Conservation (phyloP, 2,113 vertebrate species). For the Sisor rabdophorus region DNA sequence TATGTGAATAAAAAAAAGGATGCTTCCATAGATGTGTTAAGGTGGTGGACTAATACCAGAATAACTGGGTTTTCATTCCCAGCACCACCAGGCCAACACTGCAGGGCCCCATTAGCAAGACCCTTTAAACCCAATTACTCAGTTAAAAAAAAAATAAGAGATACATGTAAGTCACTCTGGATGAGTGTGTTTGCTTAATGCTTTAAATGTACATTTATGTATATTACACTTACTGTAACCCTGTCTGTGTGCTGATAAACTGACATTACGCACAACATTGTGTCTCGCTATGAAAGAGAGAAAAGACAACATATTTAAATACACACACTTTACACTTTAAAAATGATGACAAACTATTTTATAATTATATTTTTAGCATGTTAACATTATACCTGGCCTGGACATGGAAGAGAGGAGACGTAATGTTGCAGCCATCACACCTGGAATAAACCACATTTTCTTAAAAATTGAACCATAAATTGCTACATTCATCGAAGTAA, state of each 20-base stretch:
- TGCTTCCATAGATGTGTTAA: neutral
- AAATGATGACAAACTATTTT: no score
- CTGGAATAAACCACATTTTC: constrained; percentile 32
- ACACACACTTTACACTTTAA: neutral
- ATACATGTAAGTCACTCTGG: no score
- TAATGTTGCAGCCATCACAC: constrained; percentile 65
- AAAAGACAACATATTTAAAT: neutral
- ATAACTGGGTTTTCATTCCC: no score
- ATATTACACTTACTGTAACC: constrained; percentile 66
- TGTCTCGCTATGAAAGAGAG: constrained; percentile 48
- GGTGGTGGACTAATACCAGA: no score
- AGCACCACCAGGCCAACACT: no score
- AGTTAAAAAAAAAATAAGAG: no score
- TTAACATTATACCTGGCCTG: constrained; percentile 61
- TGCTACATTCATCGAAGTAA: no score
- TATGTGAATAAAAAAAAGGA: neutral
- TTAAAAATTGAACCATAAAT: neutral
- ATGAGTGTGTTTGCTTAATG: no score
- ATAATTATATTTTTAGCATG: neutral
- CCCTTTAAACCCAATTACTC: no score
- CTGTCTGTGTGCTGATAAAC: constrained; percentile 58
- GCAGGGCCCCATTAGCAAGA: no score
- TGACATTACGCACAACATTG: constrained; percentile 60
- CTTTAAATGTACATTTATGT: no score
- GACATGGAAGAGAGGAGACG: constrained; percentile 63